Percentiles rank a stretch among this genome's conserved stretches.
Evolutionary conservation across 2,888 invertebrate genomes (phyloP).

Genomic region (Listrodromus nycthemerus): DNA sequence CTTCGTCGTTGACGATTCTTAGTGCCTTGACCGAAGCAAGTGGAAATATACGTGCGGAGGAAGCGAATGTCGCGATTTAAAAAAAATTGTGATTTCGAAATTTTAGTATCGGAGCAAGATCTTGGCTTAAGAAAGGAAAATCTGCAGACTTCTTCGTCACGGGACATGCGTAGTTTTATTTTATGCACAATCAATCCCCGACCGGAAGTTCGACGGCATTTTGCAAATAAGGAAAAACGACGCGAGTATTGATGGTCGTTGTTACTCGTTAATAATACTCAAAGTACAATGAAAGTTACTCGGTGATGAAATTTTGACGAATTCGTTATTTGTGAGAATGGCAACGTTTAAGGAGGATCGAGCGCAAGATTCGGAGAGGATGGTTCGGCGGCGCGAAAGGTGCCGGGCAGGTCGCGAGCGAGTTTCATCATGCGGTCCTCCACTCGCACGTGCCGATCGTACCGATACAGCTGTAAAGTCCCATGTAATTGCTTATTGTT

Average conservation of each 20-base stretch:
- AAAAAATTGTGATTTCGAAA: constrained; percentile 9
- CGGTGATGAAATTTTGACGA: constrained; percentile 4
- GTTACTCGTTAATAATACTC: constrained; percentile 26
- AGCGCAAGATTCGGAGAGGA: too few species aligned
- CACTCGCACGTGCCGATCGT: too few species aligned
- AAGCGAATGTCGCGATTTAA: constrained; percentile 15
- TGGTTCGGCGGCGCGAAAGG: too few species aligned
- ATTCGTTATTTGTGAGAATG: background rate
- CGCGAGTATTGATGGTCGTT: constrained; percentile 25
- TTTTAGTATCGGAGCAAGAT: constrained; percentile 14
- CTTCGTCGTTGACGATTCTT: constrained; percentile 16
- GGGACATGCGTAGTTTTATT: constrained; percentile 45
- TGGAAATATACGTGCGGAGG: constrained; percentile 25
- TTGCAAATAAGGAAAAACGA: constrained; percentile 9
- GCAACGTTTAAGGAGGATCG: too few species aligned
- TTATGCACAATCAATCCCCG: constrained; percentile 2
- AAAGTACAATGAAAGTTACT: constrained; percentile 22
- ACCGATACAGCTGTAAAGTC: too few species aligned
- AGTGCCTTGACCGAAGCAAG: constrained; percentile 52
- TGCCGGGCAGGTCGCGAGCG: too few species aligned
- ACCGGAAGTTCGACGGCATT: constrained; percentile 1
- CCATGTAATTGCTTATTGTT: too few species aligned
- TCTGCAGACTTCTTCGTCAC: constrained; percentile 21
- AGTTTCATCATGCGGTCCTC: too few species aligned
- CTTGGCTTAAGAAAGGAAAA: constrained; percentile 4